These are phyloP conservation scores for Pectinophora gossypiella DNA, from an alignment of 1,140 invertebrate genomes.

Conservation along the genomic window DNA sequence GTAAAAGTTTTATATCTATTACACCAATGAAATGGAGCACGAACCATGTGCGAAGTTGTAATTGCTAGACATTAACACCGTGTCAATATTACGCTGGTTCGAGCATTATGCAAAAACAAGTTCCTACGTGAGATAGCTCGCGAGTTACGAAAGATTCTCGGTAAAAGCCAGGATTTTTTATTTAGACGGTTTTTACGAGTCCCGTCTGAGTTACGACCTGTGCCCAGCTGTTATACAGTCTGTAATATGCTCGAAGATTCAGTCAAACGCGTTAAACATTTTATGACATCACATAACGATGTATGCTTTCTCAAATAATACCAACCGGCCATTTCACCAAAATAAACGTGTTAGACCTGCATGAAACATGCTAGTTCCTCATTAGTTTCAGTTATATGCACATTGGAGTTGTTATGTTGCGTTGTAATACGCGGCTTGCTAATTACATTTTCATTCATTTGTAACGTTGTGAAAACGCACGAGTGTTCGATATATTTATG, in stretches of 20 bases:
- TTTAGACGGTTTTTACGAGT: background rate
- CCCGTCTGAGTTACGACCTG: constrained; percentile 7
- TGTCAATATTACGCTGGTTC: background rate
- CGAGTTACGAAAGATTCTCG: background rate
- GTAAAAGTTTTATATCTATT: background rate
- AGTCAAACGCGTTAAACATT: constrained; percentile 30
- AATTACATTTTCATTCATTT: too few relatives aligned
- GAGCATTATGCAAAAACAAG: background rate
- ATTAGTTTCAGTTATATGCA: too few relatives aligned
- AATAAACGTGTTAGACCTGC: too few relatives aligned
- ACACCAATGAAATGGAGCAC: too few relatives aligned
- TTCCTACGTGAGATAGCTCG: background rate
- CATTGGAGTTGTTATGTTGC: too few relatives aligned
- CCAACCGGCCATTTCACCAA: too few relatives aligned
- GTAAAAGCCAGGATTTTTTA: background rate
- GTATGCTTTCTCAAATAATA: constrained; percentile 32
- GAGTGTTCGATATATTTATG: too few relatives aligned
- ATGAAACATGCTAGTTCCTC: too few relatives aligned
- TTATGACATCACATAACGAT: constrained; percentile 38
- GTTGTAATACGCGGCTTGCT: too few relatives aligned
- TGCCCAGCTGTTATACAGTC: background rate
- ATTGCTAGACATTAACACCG: background rate
- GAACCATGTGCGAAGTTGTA: background rate
- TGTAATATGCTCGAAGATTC: constrained; percentile 17
- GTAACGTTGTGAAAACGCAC: too few relatives aligned